Base-by-base conservation (phyloP, 2,888 invertebrate species). In the Chloromyia formosa region DNA sequence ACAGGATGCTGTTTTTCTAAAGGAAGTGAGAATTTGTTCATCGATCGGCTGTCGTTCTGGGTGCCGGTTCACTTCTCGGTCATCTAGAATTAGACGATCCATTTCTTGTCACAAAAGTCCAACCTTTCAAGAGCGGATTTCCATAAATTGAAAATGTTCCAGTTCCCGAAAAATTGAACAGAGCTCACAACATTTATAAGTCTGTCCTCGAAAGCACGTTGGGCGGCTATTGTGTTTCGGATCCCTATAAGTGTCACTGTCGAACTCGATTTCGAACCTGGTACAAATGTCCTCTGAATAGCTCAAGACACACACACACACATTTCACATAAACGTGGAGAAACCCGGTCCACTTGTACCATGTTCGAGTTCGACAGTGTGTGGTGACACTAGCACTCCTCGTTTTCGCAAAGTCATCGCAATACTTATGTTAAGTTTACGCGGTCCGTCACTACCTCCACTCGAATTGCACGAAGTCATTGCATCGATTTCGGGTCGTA, bases 71-170 rank as follows among this genome's bases (percentile, higher is more conserved):
- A 95, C 96, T n/a, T n/a, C n/a, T n/a, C n/a, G n/a, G n/a, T n/a
- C n/a, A n/a, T n/a, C n/a, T n/a, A n/a, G n/a, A n/a, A 82, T 86
- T 98, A 49, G 98, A 98, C 81, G 98, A 98, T 86, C 92, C 96
- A 0, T 91, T 93, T 0, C 87, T 96, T 61, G 95, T 98, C 14
- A 95, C 86, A 92, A 91, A 77, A 94, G 93, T 0, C 91, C 92
- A n/a, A n/a, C n/a, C n/a, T n/a, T n/a, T n/a, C n/a, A n/a, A n/a
- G n/a, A n/a, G n/a, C n/a, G n/a, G n/a, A 78, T 95, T 97, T 84
- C 91, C 92, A 0, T 87, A 90, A 75, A 87, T 90, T 0, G 92
- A 92, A 77, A 88, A 89, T n/a, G 87, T 89, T 0, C 84, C 86
- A 4, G 83, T 89, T 1, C 93, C 94, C 0, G 95, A 96, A 80